Conservation (phyloP, 2,888 invertebrate species). For the Ormyrus thymus region DNA sequence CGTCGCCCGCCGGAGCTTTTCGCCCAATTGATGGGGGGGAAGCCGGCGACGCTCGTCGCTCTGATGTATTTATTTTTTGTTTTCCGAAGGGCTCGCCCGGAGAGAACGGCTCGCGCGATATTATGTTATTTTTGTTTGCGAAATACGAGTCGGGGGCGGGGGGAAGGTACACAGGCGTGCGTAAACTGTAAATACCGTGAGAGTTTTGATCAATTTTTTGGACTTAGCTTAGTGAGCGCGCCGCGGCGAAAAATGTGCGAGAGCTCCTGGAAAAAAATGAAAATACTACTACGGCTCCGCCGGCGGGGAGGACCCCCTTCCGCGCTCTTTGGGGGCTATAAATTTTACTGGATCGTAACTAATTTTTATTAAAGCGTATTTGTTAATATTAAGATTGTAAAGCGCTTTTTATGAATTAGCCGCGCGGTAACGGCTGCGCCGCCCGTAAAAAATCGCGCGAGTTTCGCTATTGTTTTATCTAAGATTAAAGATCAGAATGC, state of each 20-base stretch:
- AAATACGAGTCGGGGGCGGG: slow-evolving; percentile 7
- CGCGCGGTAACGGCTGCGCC: slow-evolving; percentile 3
- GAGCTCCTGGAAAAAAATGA: slow-evolving; percentile 16
- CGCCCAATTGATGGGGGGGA: background rate
- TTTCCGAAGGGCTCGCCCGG: background rate
- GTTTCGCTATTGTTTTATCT: background rate
- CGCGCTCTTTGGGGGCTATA: slow-evolving; percentile 2
- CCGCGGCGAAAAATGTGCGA: background rate
- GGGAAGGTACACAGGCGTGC: slow-evolving; percentile 19
- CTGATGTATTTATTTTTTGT: slow-evolving; percentile 13
- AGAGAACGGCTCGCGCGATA: background rate
- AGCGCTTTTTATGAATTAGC: slow-evolving; percentile 25
- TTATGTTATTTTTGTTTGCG: slow-evolving; percentile 26
- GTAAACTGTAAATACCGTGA: slow-evolving; percentile 27
- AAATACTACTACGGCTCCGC: slow-evolving; percentile 20
- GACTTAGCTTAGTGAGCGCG: slow-evolving; percentile 15
- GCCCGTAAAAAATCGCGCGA: background rate
- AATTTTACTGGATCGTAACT: slow-evolving; percentile 41
- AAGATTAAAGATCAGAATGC: slow-evolving; percentile 4
- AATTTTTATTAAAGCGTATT: slow-evolving; percentile 34
- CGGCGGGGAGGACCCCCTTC: background rate
- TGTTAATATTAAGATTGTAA: slow-evolving; percentile 40
- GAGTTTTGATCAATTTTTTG: slow-evolving; percentile 36
- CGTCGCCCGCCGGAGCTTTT: background rate
- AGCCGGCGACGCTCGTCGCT: background rate